Evolutionary conservation across 2,888 invertebrate species (phyloP).

Genomic region (Drosophila anomalata): DNA sequence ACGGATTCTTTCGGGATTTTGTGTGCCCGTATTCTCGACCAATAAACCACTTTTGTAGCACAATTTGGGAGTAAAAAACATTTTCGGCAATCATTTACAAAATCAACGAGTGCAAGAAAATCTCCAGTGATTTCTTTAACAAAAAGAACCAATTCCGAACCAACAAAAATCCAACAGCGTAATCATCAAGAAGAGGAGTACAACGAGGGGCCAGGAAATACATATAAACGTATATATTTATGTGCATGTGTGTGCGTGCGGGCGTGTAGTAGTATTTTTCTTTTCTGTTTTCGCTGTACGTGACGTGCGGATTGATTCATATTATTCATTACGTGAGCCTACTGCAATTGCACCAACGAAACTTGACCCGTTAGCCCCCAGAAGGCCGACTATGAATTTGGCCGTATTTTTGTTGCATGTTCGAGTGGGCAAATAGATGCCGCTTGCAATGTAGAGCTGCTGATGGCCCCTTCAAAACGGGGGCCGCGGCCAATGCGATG

Average conservation of each 20-base stretch:
- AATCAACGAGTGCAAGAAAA: conserved; percentile 20
- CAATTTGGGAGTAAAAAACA: conserved; percentile 20
- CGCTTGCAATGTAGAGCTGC: conserved; percentile 63
- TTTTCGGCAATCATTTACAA: conserved; percentile 32
- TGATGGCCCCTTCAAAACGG: conserved; percentile 62
- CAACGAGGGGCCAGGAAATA: conserved; percentile 22
- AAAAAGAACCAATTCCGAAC: conserved; percentile 1
- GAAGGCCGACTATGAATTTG: conserved; percentile 15
- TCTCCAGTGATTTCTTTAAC: conserved; percentile 20
- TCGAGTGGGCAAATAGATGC: conserved; percentile 58
- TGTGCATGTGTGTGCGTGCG: conserved; percentile 48
- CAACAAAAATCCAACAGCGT: not conserved
- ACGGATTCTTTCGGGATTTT: too few species aligned
- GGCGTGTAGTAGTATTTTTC: conserved; percentile 35
- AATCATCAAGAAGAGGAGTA: conserved; percentile 16
- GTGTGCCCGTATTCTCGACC: too few species aligned
- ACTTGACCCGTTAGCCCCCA: conserved; percentile 6
- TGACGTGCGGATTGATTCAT: conserved; percentile 72
- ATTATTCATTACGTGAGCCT: conserved; percentile 67
- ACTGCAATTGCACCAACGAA: conserved; percentile 33
- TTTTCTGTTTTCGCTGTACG: conserved; percentile 58
- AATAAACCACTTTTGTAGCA: not conserved
- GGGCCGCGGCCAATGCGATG: conserved; percentile 65
- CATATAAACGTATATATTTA: not conserved
- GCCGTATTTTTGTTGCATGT: conserved; percentile 37